Conservation (phyloP, 2,113 vertebrate species). For the Siphamia tubifer region DNA sequence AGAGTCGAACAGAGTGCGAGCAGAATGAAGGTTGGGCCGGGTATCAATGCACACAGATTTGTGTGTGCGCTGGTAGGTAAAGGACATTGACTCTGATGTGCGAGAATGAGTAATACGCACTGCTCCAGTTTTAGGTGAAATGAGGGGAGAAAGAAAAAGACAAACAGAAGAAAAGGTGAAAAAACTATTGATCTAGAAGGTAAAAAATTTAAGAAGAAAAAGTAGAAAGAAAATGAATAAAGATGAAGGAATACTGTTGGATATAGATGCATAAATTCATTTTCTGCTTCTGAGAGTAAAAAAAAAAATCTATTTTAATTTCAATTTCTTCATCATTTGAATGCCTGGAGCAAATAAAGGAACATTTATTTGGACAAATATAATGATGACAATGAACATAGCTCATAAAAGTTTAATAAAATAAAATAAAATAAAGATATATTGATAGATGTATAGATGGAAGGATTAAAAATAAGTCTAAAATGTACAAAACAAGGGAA, state of each 20-base stretch:
- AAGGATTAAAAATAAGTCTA: too few relatives aligned
- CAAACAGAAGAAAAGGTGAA: slow-evolving; percentile 14
- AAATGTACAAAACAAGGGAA: too few relatives aligned
- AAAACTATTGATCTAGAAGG: slow-evolving; percentile 4
- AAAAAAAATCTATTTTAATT: too few relatives aligned
- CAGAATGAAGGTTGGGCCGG: slow-evolving; percentile 84
- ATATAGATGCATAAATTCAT: background rate
- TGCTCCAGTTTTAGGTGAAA: slow-evolving; percentile 63
- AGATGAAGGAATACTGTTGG: background rate
- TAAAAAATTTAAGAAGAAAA: slow-evolving; percentile 23
- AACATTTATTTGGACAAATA: too few relatives aligned
- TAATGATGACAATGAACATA: too few relatives aligned
- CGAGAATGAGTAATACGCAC: slow-evolving; percentile 94
- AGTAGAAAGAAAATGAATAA: background rate
- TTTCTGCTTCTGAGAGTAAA: too few relatives aligned
- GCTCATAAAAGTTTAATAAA: too few relatives aligned
- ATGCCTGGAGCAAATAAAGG: too few relatives aligned
- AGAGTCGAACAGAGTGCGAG: slow-evolving; percentile 82
- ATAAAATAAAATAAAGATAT: too few relatives aligned
- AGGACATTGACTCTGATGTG: slow-evolving; percentile 94
- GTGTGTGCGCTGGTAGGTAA: slow-evolving; percentile 94
- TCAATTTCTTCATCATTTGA: too few relatives aligned
- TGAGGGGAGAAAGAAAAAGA: background rate
- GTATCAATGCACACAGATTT: slow-evolving; percentile 92
- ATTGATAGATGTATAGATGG: too few relatives aligned